Percentiles rank a stretch among this genome's conserved stretches.
Conservation (phyloP, 1,140 invertebrate genomes). For the Drosophila asahinai region DNA sequence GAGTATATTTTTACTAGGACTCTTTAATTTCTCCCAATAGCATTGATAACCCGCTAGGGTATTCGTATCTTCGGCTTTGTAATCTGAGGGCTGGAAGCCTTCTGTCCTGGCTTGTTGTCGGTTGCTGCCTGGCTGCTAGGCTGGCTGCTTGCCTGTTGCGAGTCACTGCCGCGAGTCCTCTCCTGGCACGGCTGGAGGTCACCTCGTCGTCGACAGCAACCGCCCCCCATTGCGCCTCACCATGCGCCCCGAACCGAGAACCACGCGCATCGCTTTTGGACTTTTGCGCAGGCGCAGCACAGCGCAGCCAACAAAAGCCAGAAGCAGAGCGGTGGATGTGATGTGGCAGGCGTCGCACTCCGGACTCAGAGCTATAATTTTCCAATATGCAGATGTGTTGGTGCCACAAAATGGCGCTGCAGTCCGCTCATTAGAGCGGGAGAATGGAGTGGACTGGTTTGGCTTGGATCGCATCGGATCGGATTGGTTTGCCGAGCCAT, state of each 20-base stretch:
- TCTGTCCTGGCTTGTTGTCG: conserved; percentile 13
- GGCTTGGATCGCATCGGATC: conserved; percentile 9
- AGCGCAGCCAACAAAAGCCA: conserved; percentile 66
- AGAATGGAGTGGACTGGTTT: conserved; percentile 1
- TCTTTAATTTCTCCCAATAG: neutral
- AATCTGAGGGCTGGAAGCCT: neutral
- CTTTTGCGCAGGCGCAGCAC: conserved; percentile 75
- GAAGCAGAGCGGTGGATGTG: conserved; percentile 47
- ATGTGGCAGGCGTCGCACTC: conserved; percentile 40
- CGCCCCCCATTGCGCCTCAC: conserved; percentile 71
- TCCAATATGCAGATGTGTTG: conserved; percentile 82
- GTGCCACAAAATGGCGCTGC: conserved; percentile 73
- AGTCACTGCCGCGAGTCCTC: conserved; percentile 66
- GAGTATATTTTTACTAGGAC: neutral
- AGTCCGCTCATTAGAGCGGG: conserved; percentile 63
- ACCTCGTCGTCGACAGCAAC: conserved; percentile 71
- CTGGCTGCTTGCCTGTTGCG: conserved; percentile 58
- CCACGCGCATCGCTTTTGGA: conserved; percentile 73
- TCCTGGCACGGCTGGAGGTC: conserved; percentile 73
- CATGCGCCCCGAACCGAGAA: conserved; percentile 62
- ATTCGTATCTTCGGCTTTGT: conserved; percentile 3
- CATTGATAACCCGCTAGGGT: neutral
- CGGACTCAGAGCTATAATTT: conserved; percentile 67
- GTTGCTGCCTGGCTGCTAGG: conserved; percentile 1
- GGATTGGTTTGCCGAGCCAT: conserved; percentile 45